phyloP scores from a whole-genome alignment of 2,888 invertebrate species.

The Epsilonema sp. region DNA sequence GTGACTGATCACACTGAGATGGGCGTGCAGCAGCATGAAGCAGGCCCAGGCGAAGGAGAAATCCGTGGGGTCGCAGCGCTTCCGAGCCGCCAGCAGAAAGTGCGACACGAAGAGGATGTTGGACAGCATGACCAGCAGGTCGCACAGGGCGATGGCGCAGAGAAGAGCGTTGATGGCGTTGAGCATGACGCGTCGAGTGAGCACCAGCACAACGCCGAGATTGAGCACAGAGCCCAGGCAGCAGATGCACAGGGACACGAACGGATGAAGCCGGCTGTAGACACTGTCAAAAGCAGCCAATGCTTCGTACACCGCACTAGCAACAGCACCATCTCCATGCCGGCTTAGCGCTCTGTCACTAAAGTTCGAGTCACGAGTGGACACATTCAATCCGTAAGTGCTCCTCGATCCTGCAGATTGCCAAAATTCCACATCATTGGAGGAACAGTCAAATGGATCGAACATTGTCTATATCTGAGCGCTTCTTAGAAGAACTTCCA shows the following conservation, averaged over 20 bases:
- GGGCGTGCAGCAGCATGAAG: constrained; percentile 29
- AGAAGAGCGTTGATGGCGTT: constrained; percentile 4
- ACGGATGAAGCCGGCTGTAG: not conserved
- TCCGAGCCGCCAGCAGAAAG: not conserved
- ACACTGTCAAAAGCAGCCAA: not conserved
- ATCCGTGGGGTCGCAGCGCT: not conserved
- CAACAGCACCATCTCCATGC: too few species aligned
- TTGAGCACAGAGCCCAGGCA: not conserved
- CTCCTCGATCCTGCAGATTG: too few species aligned
- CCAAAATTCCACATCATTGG: too few species aligned
- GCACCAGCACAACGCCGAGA: constrained; percentile 7
- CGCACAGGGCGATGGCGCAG: constrained; percentile 14
- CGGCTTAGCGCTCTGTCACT: too few species aligned
- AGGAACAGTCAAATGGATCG: too few species aligned
- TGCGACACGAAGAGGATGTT: constrained; percentile 4
- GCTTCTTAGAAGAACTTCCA: too few species aligned
- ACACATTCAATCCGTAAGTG: too few species aligned
- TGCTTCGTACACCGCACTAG: too few species aligned
- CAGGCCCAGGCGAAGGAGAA: constrained; percentile 24
- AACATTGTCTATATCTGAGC: too few species aligned
- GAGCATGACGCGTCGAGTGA: constrained; percentile 8
- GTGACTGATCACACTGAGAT: constrained; percentile 26
- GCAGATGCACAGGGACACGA: not conserved
- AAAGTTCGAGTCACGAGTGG: too few species aligned
- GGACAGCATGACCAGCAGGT: constrained; percentile 14